Base-by-base conservation (phyloP, 2,113 vertebrate species). In the Chinchilla lanigera region DNA sequence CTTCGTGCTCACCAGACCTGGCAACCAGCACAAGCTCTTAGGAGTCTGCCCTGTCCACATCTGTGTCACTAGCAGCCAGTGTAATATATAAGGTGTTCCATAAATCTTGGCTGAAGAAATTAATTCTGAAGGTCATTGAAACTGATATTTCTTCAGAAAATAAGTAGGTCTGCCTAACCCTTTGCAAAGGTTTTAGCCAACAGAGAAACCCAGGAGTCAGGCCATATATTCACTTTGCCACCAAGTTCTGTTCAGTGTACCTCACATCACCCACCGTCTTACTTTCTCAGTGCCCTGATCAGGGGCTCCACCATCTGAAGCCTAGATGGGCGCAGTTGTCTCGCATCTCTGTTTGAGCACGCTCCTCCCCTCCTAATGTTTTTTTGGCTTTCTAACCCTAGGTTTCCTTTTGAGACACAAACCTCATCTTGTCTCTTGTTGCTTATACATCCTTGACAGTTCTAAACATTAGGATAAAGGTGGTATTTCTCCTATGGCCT, bases 171-270 rank as follows among this genome's bases (percentile, higher is more conserved):
- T 80, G 7, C 28, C 89, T 50, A 65, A 50, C 28, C 26, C 73
- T 96, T 69, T 88, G 52, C 52, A 77, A 77, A 93, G 35, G 10
- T 60, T 95, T 60, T 30, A 16, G 50, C 92, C 81, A 89, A 38
- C 14, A 63, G 67, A 89, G 44, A 58, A 94, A 80, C 77, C 41
- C 61, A 52, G 84, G 61, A 80, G 47, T 47, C 61, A 38, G 0
- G 17, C 17, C 33, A 30, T 30, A 1, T 14, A 30, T 28, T 58
- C n/a, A 63, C 2, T 54, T 91, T 38, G 71, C 80, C 54, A 63
- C 19, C 52, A 61, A 19, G 26, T 56, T 38, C 91, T 38, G 20
- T 54, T 93, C 81, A 38, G 26, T 92, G 77, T 19, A 71, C 58
- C 58, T 84, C 44, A 56, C 28, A 30, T 77, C 47, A 50, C 41